Evolutionary conservation across 2,797 vertebrate genomes (phyloP).

Genomic region (Gorsachius magnificus): DNA sequence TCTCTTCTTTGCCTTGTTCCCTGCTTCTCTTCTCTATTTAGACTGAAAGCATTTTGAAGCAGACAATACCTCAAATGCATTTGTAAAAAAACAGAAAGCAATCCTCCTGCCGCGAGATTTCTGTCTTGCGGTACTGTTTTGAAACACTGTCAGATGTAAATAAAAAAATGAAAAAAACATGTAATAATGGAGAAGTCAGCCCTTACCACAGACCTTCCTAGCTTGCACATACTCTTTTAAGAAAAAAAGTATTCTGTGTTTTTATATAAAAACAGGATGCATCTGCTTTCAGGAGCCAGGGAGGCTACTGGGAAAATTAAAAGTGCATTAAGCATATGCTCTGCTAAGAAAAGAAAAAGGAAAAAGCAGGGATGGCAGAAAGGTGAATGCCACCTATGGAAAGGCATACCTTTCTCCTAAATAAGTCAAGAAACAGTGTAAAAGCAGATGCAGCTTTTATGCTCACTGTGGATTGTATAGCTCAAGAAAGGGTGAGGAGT

Average conservation of each 20-base stretch:
- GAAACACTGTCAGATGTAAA: conserved; percentile 48
- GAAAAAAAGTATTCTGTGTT: neutral
- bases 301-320: neutral
- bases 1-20: neutral
- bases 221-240: neutral
- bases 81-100: neutral
- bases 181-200: neutral
- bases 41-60: conserved; percentile 26
- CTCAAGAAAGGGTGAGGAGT: neutral
- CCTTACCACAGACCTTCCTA: neutral
- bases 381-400: neutral
- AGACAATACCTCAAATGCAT: conserved; percentile 4
- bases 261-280: neutral
- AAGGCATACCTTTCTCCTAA: neutral
- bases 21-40: neutral
- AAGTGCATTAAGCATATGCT: neutral
- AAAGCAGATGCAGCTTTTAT: neutral
- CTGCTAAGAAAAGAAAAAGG: neutral
- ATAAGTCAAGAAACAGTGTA: neutral
- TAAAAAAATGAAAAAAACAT: conserved; percentile 25
- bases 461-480: neutral
- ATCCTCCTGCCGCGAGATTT: neutral
- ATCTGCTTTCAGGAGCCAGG: neutral
- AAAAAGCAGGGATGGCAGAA: neutral
- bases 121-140: neutral